These are phyloP conservation scores for Parambassis ranga DNA, from an alignment of 2,797 vertebrate species.

Conservation along the genomic window DNA sequence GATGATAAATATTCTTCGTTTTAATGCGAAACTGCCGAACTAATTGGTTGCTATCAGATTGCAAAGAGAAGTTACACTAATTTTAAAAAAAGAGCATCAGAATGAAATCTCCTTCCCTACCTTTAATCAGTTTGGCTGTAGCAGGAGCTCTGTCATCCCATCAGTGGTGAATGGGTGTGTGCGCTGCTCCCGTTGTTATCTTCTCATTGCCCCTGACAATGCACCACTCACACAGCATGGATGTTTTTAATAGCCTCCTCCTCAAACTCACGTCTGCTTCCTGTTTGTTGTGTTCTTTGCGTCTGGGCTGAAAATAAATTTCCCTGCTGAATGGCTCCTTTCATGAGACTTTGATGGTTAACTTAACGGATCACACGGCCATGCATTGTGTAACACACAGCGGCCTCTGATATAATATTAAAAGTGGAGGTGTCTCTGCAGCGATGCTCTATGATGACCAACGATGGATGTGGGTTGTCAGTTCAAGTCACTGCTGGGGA, in stretches of 20 bases:
- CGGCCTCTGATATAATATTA: constrained; percentile 17
- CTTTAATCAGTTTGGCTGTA: background rate
- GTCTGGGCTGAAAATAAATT: constrained; percentile 13
- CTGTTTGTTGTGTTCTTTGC: background rate
- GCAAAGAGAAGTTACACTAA: too few relatives aligned
- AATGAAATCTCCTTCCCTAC: too few relatives aligned
- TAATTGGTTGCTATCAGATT: too few relatives aligned
- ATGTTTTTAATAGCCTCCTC: constrained; percentile 47
- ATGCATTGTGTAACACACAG: background rate
- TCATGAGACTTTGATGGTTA: constrained; percentile 27
- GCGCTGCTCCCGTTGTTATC: background rate
- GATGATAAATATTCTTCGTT: too few relatives aligned
- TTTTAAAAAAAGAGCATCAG: too few relatives aligned
- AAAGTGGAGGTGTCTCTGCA: constrained; percentile 11
- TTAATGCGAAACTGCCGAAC: too few relatives aligned
- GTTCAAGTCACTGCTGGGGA: background rate
- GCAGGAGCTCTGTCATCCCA: background rate
- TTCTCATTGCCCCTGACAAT: constrained; percentile 25
- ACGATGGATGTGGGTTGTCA: constrained; percentile 2
- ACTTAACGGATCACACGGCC: background rate
- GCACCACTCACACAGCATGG: constrained; percentile 34
- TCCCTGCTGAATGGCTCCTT: background rate
- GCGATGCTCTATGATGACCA: background rate
- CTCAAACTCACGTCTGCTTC: constrained; percentile 29
- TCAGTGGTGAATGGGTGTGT: background rate